Evolutionary conservation across 2,113 vertebrate genomes (phyloP), one percentile per base, ranked within the genome.

Genomic region (Archilochus colubris): DNA sequence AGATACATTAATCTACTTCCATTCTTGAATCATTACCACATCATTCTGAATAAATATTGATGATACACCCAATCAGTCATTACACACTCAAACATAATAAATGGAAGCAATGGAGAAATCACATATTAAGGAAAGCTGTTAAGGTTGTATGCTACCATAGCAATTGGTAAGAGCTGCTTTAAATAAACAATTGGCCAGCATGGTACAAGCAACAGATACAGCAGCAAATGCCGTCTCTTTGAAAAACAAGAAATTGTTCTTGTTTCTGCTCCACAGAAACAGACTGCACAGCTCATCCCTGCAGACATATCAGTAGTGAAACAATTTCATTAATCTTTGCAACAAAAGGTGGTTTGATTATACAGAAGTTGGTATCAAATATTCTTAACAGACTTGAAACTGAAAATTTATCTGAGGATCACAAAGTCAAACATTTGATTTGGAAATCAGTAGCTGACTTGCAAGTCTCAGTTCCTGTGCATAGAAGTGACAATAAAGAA

Each of bases 281-380:
- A 69, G 8, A 72, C 8, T 33, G 46, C 8, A 68, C 15, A 44
- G 30, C 54, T 89, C 75, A 89, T 27, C 54, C 30, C 61, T 17
- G 44, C n/a, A 8, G 5, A 64, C 0, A 0, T 59, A 94, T 46
- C 0, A 0, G 54, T 5, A 59, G 31, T 82, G 86, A 96, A 96
- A 77, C 67, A 61, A 89, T 61, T 91, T 88, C 69, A 78, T 78
- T 91, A 3, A 24, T 33, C 69, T 89, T 48, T 6, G 1, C 67
- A 76, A 77, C 44, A 79, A 85, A 91, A 84, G 62, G 82, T 20
- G 14, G 70, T 27, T 79, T 82, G 31, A 59, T 28, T 77, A 33
- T 25, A 58, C 80, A 31, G 80, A 83, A 85, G 55, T n/a, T 81
- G 24, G 54, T 68, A 82, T 51, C 51, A 91, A 91, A 48, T 46